Base-by-base conservation (phyloP, 1,140 invertebrate genomes). In the Linepithema humile region DNA sequence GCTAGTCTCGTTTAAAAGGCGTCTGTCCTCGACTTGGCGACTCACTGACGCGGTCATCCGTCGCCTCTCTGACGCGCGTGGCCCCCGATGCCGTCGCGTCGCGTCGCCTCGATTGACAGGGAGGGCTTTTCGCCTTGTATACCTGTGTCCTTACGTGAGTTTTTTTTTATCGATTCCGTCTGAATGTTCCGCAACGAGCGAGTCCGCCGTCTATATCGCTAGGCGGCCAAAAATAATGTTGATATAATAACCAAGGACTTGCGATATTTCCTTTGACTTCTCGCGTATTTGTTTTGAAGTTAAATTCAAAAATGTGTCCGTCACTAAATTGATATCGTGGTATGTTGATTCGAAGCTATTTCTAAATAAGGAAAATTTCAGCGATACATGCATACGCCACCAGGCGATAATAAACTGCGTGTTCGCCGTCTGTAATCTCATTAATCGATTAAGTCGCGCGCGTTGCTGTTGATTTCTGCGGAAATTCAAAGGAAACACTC, bases 11-110 rank as follows among this genome's bases (percentile, higher is more conserved):
- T 86, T 86, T 84, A 84, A 80, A 80, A 84, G 82, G 64, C 83
- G 59, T 82, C 77, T 70, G 85, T 86, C 85, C 83, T 82, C 85
- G 85, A 87, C 67, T 75, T 57, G 85, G 83, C 85, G 85, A 82
- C 83, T 75, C 83, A 29, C 60, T 82, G 83, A 85, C 85, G 85
- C 75, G 83, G 83, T 87, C 77, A 87, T 82, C 84, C 82, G 84
- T 82, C 85, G 85, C 60, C 74, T 72, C 62, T 70, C 59, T 75
- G 84, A 83, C 84, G 84, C 60, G 78, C 65, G 48, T n/a, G 40
- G n/a, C 73, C 32, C 48, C 17, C 75, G 75, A 69, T 55, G 48
- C 35, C 48, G 48, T 43, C 62, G 62, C 45, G 75, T 32, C 65
- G 69, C 55, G 67, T 35, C 26, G 48, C n/a, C 50, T 69, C 64